Conservation (phyloP, 2,797 vertebrate genomes). For the Steatocranus sp. region DNA sequence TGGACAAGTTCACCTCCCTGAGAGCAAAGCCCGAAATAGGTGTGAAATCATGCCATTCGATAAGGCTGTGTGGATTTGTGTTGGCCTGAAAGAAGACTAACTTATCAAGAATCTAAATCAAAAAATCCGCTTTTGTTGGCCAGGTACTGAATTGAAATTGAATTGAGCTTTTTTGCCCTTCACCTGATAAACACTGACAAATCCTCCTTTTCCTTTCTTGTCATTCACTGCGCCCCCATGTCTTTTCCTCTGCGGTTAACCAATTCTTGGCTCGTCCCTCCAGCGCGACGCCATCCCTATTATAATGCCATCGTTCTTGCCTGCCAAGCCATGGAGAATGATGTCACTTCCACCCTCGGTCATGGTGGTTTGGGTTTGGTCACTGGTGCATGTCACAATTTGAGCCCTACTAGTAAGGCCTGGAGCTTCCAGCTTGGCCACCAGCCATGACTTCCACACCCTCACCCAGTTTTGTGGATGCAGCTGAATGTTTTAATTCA, state of each 20-base stretch:
- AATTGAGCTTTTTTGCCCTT: background rate
- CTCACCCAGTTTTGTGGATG: slow-evolving; percentile 35
- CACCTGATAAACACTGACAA: slow-evolving; percentile 43
- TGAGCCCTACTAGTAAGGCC: slow-evolving; percentile 67
- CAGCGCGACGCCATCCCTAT: slow-evolving; percentile 60
- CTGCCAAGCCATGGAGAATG: slow-evolving; percentile 74
- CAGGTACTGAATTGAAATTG: background rate
- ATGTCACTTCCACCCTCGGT: slow-evolving; percentile 81
- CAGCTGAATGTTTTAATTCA: slow-evolving; percentile 27
- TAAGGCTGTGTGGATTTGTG: background rate
- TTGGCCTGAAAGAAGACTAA: background rate
- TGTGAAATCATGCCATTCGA: background rate
- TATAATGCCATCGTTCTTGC: slow-evolving; percentile 69
- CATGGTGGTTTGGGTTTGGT: slow-evolving; percentile 76
- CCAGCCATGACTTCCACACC: slow-evolving; percentile 51
- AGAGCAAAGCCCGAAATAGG: background rate
- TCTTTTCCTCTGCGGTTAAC: slow-evolving; percentile 63
- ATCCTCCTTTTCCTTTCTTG: slow-evolving; percentile 6
- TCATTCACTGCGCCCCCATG: slow-evolving; percentile 34
- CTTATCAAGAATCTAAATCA: background rate
- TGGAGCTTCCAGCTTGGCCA: slow-evolving; percentile 61
- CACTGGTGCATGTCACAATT: slow-evolving; percentile 72
- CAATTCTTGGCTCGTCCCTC: slow-evolving; percentile 51
- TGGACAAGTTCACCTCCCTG: background rate
- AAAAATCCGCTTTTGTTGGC: background rate